phyloP scores from a whole-genome alignment of 2,888 invertebrate species.

The Blastobasis adustella region DNA sequence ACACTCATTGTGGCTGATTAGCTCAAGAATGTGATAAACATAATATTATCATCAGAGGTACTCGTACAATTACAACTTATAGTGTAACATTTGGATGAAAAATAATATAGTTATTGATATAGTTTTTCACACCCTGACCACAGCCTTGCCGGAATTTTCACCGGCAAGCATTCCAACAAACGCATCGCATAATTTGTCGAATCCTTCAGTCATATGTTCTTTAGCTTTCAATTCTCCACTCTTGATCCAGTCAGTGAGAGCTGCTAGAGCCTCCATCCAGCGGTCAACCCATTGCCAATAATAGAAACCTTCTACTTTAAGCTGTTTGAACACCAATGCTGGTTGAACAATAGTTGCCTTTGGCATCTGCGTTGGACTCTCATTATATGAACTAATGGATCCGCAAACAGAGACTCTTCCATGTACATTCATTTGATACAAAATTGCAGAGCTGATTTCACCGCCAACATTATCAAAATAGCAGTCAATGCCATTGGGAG shows the following conservation, averaged over 20 bases:
- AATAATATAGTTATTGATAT: constrained; percentile 58
- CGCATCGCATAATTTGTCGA: constrained; percentile 78
- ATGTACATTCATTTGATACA: constrained; percentile 74
- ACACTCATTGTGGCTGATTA: too few species aligned
- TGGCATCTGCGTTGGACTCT: constrained; percentile 21
- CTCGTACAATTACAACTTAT: too few species aligned
- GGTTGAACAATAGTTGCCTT: constrained; percentile 68
- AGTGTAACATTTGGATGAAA: too few species aligned
- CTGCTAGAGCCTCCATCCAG: constrained; percentile 73
- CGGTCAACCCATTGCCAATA: constrained; percentile 64
- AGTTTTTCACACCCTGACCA: constrained; percentile 73
- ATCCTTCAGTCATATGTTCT: constrained; percentile 79
- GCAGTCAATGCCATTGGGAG: constrained; percentile 82
- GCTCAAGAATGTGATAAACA: too few species aligned
- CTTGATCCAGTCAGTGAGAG: constrained; percentile 76
- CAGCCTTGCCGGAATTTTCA: constrained; percentile 67
- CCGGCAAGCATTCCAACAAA: constrained; percentile 74
- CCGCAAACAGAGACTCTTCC: constrained; percentile 42
- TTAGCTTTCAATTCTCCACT: constrained; percentile 78
- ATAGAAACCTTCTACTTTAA: constrained; percentile 79
- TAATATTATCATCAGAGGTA: too few species aligned
- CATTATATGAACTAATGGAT: constrained; percentile 48
- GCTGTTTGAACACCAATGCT: constrained; percentile 68
- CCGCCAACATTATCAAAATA: constrained; percentile 88
- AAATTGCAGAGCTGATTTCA: constrained; percentile 73